Conservation (phyloP, 2,888 invertebrate genomes). For the Metallyticus violacea region DNA sequence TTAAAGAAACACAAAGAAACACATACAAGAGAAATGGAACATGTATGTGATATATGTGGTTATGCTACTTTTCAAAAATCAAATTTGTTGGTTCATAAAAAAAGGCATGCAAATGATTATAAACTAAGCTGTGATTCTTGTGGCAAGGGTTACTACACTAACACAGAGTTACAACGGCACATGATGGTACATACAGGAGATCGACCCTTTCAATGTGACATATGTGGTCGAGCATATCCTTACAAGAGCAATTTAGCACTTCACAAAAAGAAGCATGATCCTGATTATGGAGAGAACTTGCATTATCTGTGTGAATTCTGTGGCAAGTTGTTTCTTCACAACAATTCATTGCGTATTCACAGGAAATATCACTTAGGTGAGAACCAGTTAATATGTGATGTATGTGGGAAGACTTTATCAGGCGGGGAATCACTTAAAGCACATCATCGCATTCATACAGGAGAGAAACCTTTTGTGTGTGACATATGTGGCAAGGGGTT, state of each 20-base stretch:
- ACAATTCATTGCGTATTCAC: conserved; percentile 37
- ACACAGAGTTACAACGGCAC: conserved; percentile 47
- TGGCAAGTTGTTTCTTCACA: conserved; percentile 37
- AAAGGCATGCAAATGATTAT: conserved; percentile 49
- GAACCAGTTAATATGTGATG: conserved; percentile 45
- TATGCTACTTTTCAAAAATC: conserved; percentile 43
- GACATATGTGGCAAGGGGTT: conserved; percentile 42
- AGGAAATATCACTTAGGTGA: conserved; percentile 44
- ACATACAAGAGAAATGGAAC: conserved; percentile 40
- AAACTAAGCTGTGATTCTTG: conserved; percentile 53
- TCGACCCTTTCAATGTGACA: conserved; percentile 39
- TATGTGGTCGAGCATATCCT: conserved; percentile 40
- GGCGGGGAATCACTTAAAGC: conserved; percentile 26
- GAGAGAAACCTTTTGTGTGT: conserved; percentile 31
- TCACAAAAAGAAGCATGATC: conserved; percentile 40
- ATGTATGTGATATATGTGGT: conserved; percentile 41
- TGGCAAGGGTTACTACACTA: conserved; percentile 52
- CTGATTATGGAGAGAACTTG: conserved; percentile 26
- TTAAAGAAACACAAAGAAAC: conserved; percentile 42
- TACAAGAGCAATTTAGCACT: conserved; percentile 42
- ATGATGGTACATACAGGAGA: conserved; percentile 39
- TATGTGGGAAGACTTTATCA: conserved; percentile 43
- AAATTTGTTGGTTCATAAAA: conserved; percentile 41
- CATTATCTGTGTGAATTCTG: conserved; percentile 40
- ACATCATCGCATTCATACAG: conserved; percentile 28